phyloP scores from a whole-genome alignment of 2,888 invertebrate genomes.

The Dasysyrphus tricinctus region DNA sequence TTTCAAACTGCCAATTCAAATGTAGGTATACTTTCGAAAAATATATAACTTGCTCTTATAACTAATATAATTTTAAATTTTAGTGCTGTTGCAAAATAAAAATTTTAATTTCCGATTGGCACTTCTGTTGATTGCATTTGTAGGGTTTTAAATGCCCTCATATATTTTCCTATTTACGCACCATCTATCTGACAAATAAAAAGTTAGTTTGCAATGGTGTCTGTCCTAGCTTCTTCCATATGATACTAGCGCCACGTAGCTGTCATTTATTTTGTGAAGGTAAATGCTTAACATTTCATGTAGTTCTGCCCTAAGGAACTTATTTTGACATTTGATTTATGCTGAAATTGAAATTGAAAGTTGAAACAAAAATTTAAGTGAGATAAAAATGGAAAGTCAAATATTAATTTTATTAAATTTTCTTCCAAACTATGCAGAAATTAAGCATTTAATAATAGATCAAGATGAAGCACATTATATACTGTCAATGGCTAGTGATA shows the following conservation, averaged over 20 bases:
- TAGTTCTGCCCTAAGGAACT: background rate
- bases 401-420: conserved; percentile 75
- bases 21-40: no score
- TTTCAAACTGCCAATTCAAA: no score
- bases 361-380: background rate
- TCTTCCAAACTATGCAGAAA: conserved; percentile 78
- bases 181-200: no score
- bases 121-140: no score
- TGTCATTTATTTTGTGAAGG: background rate
- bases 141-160: no score
- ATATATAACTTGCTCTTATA: no score
- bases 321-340: background rate
- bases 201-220: no score
- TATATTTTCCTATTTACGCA: no score
- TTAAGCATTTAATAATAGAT: conserved; percentile 75
- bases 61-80: no score
- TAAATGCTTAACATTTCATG: background rate
- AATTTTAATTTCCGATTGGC: no score
- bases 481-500: conserved; percentile 76
- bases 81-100: no score
- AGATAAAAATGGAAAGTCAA: conserved; percentile 30
- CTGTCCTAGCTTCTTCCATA: background rate
- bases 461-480: conserved; percentile 80
- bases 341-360: no score
- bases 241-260: background rate